A percentile compares a stretch with the other conserved stretches of the same genome.
These are phyloP conservation scores for Drymodes brunneopygia DNA, from an alignment of 2,113 vertebrate species.

Conservation along the genomic window DNA sequence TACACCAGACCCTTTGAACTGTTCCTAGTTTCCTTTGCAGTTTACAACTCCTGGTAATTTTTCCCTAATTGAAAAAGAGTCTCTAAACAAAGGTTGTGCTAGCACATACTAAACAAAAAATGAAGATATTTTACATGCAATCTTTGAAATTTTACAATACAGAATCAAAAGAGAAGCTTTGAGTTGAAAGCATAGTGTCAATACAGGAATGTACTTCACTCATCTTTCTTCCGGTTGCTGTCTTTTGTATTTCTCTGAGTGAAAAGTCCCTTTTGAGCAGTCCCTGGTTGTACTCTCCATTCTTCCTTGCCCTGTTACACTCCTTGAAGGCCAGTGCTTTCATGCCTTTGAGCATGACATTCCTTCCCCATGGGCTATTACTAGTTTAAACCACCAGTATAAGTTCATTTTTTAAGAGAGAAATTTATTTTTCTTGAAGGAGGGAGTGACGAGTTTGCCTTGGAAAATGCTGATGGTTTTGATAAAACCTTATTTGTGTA, in stretches of 20 bases:
- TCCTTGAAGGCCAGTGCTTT: not conserved
- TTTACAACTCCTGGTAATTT: not conserved
- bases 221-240: not conserved
- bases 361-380: not conserved
- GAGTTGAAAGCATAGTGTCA: accelerated
- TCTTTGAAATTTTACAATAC: not conserved
- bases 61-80: not conserved
- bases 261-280: not conserved
- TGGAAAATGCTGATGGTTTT: not conserved
- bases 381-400: not conserved
- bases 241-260: not conserved
- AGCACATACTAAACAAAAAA: not conserved
- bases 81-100: accelerated
- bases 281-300: not conserved
- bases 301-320: not conserved
- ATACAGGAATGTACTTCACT: accelerated
- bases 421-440: not conserved
- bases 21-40: not conserved
- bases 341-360: not conserved
- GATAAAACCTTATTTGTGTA: not conserved
- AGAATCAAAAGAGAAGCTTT: not conserved
- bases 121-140: not conserved
- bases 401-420: not conserved
- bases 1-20: not conserved
- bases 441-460: not conserved